Percentiles rank a stretch among this genome's conserved stretches.
Evolutionary conservation across 2,797 vertebrate species (phyloP).

Genomic region (Trichosurus vulpecula): DNA sequence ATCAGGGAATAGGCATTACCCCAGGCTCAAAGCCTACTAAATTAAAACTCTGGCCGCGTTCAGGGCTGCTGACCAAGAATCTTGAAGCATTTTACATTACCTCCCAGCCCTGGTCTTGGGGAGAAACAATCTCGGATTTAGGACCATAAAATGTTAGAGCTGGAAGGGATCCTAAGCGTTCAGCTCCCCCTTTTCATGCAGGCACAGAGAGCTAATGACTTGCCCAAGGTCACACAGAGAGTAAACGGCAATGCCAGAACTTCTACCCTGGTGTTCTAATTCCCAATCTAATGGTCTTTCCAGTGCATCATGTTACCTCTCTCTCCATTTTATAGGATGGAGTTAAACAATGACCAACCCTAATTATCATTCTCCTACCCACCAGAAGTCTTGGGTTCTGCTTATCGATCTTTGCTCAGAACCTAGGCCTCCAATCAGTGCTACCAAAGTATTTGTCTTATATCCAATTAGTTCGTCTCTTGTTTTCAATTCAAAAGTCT

Average conservation of each 20-base stretch:
- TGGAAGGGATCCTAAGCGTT: not conserved
- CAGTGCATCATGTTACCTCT: not conserved
- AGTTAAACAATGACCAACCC: not conserved
- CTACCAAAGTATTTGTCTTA: constrained; percentile 61
- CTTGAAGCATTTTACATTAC: not conserved
- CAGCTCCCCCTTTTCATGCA: not conserved
- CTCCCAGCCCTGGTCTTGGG: not conserved
- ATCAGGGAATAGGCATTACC: no score
- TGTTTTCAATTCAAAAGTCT: constrained; percentile 35
- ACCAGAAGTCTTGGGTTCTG: not conserved
- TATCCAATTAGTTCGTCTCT: constrained; percentile 35
- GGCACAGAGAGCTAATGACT: not conserved
- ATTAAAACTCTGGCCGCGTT: not conserved
- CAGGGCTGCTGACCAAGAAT: not conserved
- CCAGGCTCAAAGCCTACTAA: not conserved
- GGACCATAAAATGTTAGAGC: not conserved
- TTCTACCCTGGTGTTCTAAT: not conserved
- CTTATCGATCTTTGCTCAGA: not conserved
- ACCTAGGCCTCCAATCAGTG: not conserved
- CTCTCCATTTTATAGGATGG: not conserved
- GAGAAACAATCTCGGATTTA: no score
- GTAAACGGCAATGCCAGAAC: not conserved
- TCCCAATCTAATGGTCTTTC: not conserved
- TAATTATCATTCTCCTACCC: not conserved
- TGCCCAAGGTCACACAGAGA: not conserved